Percentiles rank a stretch among this genome's conserved stretches.
Evolutionary conservation across 2,113 vertebrate species (phyloP).

Genomic region (Ifrita kowaldi): DNA sequence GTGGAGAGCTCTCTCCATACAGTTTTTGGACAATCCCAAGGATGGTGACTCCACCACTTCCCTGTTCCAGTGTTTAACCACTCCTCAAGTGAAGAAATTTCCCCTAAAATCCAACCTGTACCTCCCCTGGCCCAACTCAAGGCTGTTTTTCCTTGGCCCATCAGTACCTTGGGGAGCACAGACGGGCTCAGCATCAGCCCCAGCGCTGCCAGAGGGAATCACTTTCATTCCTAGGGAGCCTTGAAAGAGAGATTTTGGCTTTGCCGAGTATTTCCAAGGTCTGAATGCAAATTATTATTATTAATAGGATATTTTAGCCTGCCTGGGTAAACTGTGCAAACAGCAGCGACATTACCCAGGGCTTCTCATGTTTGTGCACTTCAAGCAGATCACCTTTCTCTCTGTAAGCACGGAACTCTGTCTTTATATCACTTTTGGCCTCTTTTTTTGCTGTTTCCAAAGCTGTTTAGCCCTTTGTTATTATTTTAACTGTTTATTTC

Average conservation of each 20-base stretch:
- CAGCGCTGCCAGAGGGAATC: neutral
- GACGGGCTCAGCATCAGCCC: neutral
- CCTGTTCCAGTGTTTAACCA: neutral
- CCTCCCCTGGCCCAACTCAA: too few species aligned
- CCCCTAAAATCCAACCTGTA: neutral
- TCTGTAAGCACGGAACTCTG: neutral
- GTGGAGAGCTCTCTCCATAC: neutral
- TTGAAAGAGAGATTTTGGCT: neutral
- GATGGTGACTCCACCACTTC: neutral
- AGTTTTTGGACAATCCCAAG: neutral
- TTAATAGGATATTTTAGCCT: conserved; percentile 9
- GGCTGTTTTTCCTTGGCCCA: neutral
- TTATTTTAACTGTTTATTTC: conserved; percentile 55
- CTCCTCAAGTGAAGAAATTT: neutral
- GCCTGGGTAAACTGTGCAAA: conserved; percentile 9
- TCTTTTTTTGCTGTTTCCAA: neutral
- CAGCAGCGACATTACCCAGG: neutral
- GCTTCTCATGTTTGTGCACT: conserved; percentile 13
- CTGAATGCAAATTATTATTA: neutral
- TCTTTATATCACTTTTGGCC: neutral
- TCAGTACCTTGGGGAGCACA: neutral
- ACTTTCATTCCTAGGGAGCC: neutral
- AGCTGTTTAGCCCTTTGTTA: conserved; percentile 42
- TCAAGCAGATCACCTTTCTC: conserved; percentile 33
- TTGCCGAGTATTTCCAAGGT: neutral